Base-by-base conservation (phyloP, 1,140 invertebrate species). In the Acarapis woodi region DNA sequence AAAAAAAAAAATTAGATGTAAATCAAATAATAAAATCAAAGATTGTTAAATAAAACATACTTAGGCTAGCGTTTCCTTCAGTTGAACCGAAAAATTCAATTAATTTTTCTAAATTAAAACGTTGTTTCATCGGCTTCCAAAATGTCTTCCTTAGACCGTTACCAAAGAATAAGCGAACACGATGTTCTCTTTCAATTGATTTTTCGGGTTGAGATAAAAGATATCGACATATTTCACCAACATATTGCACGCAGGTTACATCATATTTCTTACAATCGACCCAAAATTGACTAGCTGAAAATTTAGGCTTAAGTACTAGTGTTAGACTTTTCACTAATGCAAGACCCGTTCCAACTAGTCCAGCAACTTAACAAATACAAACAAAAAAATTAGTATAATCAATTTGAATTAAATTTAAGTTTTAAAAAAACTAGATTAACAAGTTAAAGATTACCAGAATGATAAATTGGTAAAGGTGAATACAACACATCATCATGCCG, bases 141-240 rank as follows among this genome's bases (percentile, higher is more conserved):
- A 97, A 90, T 60, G 96, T 74, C 32, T 79, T 76, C 41, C 85
- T 65, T 12, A 97, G 57, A 1, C 90, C 90, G 57, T 97, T 97
- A 19, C 90, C 90, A 58, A 73, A 90, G 49, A 94, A 76, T 19
- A 87, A 48, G 24, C 76, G 62, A 12, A 97, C 55, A 34, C 66
- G 68, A 51, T 96, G 87, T 33, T 71, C 60, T n/a, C 58, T 70
- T 50, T 96, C 85, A 36, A 71, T 64, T 1, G 70, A 60, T 39
- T 66, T 67, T 2, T 64, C 57, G 10, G 76, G 71, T 35, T 82
- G 76, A 14, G 80, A 74, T 38, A 97, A 56, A 20, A 97, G 64
- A 56, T 97, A 99, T 3, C 90, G 70, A 52, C 85, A 94, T 65
- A 96, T 90, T 62, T 99, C 90, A n/a, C 90, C 90, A 51, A 97